A percentile compares a stretch with the other conserved stretches of the same genome.
These are phyloP conservation scores for Parnassius glacialis DNA, from an alignment of 2,888 invertebrate genomes.

Conservation along the genomic window DNA sequence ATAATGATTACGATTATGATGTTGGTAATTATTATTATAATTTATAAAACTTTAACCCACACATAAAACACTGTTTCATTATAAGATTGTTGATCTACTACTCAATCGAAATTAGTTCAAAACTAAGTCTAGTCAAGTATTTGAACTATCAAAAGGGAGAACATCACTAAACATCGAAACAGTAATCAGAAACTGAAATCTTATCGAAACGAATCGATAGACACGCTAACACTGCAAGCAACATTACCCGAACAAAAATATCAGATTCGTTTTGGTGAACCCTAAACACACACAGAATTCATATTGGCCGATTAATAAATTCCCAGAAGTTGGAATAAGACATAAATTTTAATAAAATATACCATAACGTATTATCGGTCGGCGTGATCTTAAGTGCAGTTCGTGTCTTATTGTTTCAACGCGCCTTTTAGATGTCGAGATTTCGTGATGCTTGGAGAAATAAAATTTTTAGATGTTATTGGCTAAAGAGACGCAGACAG, in stretches of 20 bases:
- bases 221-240: slow-evolving; percentile 21
- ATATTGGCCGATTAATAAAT: slow-evolving; percentile 79
- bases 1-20: no score
- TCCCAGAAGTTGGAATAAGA: slow-evolving; percentile 75
- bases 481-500: slow-evolving; percentile 32
- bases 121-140: no score
- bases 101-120: no score
- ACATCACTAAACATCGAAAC: no score
- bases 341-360: slow-evolving; percentile 78
- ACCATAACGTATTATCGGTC: slow-evolving; percentile 62
- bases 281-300: slow-evolving; percentile 70
- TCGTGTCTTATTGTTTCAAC: slow-evolving; percentile 58
- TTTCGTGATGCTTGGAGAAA: slow-evolving; percentile 50
- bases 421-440: slow-evolving; percentile 45
- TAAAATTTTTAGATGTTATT: slow-evolving; percentile 46
- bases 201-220: slow-evolving; percentile 14
- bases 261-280: slow-evolving; percentile 50
- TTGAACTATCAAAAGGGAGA: no score
- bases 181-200: slow-evolving; percentile 11
- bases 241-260: slow-evolving; percentile 41
- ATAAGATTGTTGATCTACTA: no score
- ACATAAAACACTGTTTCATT: no score
- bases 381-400: slow-evolving; percentile 60
- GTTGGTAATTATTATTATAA: no score
- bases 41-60: no score